These are phyloP conservation scores for Drosophila antonietae DNA, from an alignment of 2,888 invertebrate species.

Conservation along the genomic window DNA sequence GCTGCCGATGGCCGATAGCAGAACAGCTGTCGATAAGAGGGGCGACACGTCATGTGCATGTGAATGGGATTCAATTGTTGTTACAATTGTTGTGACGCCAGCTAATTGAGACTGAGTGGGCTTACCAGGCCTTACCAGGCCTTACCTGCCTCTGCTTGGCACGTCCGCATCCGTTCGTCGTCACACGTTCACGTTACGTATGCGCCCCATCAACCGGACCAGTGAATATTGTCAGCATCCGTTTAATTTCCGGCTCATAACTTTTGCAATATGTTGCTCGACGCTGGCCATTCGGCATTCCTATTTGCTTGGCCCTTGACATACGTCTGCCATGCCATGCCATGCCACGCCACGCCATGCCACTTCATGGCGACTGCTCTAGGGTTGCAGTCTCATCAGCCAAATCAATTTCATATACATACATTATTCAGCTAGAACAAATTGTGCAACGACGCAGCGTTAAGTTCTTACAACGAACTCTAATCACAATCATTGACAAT, in stretches of 20 bases:
- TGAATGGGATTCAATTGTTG: constrained; percentile 14
- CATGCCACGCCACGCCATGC: not conserved
- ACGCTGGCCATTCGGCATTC: constrained; percentile 6
- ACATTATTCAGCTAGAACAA: constrained; percentile 4
- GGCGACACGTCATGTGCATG: not conserved
- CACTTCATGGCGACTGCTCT: not conserved
- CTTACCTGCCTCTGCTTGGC: not conserved
- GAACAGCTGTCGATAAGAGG: constrained; percentile 34
- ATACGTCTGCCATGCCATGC: constrained; percentile 8
- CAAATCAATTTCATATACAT: constrained; percentile 1
- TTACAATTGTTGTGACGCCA: constrained; percentile 21
- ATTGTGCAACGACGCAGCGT: not conserved
- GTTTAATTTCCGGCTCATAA: constrained; percentile 77
- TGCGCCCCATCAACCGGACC: constrained; percentile 28
- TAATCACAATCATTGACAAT: not conserved
- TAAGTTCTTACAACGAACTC: not conserved
- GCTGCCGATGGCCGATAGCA: not conserved
- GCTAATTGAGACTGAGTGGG: constrained; percentile 11
- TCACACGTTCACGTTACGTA: constrained; percentile 26
- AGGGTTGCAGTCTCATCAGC: not conserved
- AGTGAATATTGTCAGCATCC: constrained; percentile 63
- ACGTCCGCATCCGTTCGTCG: constrained; percentile 16
- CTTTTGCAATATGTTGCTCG: constrained; percentile 62
- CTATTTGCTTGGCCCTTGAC: constrained; percentile 39
- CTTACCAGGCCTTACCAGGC: not conserved